Percentiles rank a stretch among this genome's conserved stretches.
Conservation (phyloP, 1,140 invertebrate species). For the Caenorhabditis briggsae region DNA sequence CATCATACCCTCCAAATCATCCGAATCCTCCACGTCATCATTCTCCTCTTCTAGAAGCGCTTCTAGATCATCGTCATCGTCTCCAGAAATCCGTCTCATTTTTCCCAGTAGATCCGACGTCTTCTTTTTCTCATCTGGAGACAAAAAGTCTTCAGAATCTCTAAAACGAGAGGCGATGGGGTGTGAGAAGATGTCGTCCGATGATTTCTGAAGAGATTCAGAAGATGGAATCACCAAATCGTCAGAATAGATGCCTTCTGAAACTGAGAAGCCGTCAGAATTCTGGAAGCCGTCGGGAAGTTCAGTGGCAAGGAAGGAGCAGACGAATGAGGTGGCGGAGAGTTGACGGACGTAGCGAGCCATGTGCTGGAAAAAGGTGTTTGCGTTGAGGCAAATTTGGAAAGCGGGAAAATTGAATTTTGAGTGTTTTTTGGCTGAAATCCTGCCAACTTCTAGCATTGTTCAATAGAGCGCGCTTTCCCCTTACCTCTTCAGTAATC, state of each 20-base stretch:
- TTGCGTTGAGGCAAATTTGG: background rate
- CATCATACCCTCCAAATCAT: too few species aligned
- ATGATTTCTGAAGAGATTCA: background rate
- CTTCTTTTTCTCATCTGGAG: background rate
- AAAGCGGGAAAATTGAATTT: background rate
- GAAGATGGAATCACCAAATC: background rate
- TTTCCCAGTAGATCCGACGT: background rate
- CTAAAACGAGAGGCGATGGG: background rate
- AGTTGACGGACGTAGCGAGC: background rate
- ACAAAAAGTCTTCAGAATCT: background rate
- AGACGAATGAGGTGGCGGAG: background rate
- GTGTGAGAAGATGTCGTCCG: too few species aligned
- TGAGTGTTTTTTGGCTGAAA: background rate
- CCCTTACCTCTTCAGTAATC: background rate
- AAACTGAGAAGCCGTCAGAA: background rate
- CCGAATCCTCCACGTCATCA: too few species aligned
- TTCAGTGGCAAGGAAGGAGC: background rate
- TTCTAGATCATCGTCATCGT: background rate
- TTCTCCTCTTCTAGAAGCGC: too few species aligned
- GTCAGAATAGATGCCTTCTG: background rate
- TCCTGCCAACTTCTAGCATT: too few species aligned
- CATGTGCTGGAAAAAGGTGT: background rate
- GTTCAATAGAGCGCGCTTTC: too few species aligned
- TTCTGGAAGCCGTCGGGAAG: background rate
- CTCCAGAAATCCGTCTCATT: background rate